A percentile compares a stretch with the other conserved stretches of the same genome.
Evolutionary conservation across 1,140 invertebrate species (phyloP).

Genomic region (Drosophila repletoides): DNA sequence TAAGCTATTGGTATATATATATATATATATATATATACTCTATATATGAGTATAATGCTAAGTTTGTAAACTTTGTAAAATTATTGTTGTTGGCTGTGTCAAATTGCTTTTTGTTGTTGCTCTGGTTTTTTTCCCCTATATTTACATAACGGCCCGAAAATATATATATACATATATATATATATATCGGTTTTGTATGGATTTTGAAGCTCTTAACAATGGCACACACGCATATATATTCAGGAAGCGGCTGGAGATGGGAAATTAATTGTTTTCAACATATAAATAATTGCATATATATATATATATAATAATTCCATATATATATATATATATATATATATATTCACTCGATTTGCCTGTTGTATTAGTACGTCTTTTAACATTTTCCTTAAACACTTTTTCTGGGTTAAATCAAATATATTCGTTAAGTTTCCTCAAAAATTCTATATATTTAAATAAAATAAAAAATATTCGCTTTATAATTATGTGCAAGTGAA

Average conservation of each 20-base stretch:
- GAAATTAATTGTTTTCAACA: slow-evolving; percentile 8
- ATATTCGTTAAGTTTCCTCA: not conserved
- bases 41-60: slow-evolving; percentile 21
- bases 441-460: not conserved
- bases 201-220: slow-evolving; percentile 48
- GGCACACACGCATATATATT: slow-evolving; percentile 56
- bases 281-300: slow-evolving; percentile 24
- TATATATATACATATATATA: not conserved
- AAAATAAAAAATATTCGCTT: not conserved
- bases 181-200: slow-evolving; percentile 15
- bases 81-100: slow-evolving; percentile 36
- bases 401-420: no score
- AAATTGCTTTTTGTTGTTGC: slow-evolving; percentile 40
- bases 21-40: slow-evolving; percentile 5
- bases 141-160: slow-evolving; percentile 33
- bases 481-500: slow-evolving; percentile 26
- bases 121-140: slow-evolving; percentile 19
- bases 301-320: no score
- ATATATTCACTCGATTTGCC: slow-evolving; percentile 20
- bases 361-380: not conserved
- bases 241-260: not conserved
- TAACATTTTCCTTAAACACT: not conserved
- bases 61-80: slow-evolving; percentile 22
- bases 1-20: slow-evolving; percentile 4
- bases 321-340: slow-evolving; percentile 1